Evolutionary conservation across 2,113 vertebrate species (phyloP), one percentile per base, ranked within the genome.

Genomic region (Nesoenas mayeri): DNA sequence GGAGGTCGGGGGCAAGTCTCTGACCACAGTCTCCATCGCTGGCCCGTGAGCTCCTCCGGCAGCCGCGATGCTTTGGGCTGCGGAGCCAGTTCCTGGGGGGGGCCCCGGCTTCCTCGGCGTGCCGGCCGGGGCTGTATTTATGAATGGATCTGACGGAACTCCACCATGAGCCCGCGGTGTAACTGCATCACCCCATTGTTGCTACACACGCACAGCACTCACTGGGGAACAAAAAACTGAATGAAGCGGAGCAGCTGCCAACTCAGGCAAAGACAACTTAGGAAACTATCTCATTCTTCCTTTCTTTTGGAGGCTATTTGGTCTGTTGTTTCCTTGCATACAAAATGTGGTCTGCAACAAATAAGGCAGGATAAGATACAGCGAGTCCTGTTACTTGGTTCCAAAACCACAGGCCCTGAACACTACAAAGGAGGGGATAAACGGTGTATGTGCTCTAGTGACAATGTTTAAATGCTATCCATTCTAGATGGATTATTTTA

Each of bases 201-300:
- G 96, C 94, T 97, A 97, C 97, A 98, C 98, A 98, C 93, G 97
- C 98, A 98, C 96, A 96, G 97, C 97, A 96, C 98, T 98, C 98
- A 97, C 95, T 93, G 96, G 97, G 97, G 96, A 94, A 98, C 97
- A 98, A 98, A 98, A 97, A 96, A 91, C 97, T 98, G 98, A 98
- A 98, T 98, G 97, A 97, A 97, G 89, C 18, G 6, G 94, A 97
- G 97, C 96, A 97, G 97, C 95, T 88, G 98, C 98, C 98, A 98
- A 97, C 97, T 98, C 97, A 96, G 97, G 97, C 98, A 98, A 98
- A 97, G 98, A 98, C 97, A 97, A 97, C 97, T 97, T 96, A 97
- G 98, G 98, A 98, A 98, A 98, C 98, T 97, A 96, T 98, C 98
- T 98, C 98, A 98, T 98, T 97, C 97, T 98, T 97, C 97, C 97